A percentile compares a stretch with the other conserved stretches of the same genome.
phyloP scores from a whole-genome alignment of 2,113 vertebrate genomes.

The Ptyas mucosa region DNA sequence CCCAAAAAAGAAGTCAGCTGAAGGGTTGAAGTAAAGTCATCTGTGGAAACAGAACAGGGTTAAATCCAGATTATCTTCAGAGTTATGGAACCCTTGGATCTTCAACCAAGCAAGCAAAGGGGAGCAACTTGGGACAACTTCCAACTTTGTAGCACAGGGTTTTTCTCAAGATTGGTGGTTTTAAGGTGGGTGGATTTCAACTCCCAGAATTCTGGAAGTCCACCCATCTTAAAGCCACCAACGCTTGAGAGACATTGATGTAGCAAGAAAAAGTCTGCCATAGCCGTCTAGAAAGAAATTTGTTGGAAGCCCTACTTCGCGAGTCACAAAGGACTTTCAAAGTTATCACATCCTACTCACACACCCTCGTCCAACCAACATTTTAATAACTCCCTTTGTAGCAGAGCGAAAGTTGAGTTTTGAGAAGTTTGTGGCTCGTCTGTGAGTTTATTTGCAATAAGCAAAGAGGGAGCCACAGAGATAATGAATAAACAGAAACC shows the following conservation, averaged over 20 bases:
- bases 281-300: neutral
- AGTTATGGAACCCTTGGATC: neutral
- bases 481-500: neutral
- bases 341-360: neutral
- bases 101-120: neutral
- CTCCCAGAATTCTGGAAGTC: neutral
- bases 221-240: neutral
- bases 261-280: neutral
- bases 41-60: neutral
- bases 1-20: neutral
- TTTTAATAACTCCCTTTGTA: constrained; percentile 8
- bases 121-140: neutral
- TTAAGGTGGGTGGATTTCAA: neutral
- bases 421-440: neutral
- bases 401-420: neutral
- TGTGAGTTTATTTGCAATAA: neutral
- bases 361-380: neutral
- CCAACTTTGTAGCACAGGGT: neutral
- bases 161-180: neutral
- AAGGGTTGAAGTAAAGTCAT: neutral
- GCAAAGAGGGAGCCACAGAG: accelerated
- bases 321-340: neutral
- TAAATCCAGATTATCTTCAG: neutral
- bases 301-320: neutral
- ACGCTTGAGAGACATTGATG: neutral